Conservation (phyloP, 2,113 vertebrate genomes). For the Pseudonaja textilis region DNA sequence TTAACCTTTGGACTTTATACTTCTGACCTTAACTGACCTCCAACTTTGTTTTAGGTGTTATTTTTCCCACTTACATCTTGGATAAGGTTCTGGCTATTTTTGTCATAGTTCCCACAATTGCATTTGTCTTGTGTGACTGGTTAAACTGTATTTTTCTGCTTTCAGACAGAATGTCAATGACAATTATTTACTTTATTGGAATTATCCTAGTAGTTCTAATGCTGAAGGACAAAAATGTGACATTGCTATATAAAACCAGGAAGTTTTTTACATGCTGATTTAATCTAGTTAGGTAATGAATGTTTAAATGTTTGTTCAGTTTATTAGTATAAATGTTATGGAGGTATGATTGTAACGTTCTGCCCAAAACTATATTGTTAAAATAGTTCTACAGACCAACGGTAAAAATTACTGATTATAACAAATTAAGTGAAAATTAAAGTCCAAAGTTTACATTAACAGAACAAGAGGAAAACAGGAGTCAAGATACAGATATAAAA, state of each 20-base stretch:
- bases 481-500: not conserved
- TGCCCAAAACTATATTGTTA: not conserved
- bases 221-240: not conserved
- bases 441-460: not conserved
- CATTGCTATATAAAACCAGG: not conserved
- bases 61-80: not conserved
- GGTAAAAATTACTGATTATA: not conserved
- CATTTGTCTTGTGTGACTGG: not conserved
- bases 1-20: not conserved
- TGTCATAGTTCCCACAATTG: not conserved
- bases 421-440: not conserved
- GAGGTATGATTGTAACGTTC: not conserved
- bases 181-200: not conserved
- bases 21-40: not conserved
- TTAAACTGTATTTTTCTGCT: not conserved
- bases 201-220: not conserved
- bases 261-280: not conserved
- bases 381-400: not conserved
- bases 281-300: not conserved
- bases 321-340: not conserved
- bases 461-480: not conserved
- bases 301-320: not conserved
- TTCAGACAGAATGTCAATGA: not conserved
- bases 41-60: not conserved
- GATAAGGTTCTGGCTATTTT: not conserved